A percentile compares a stretch with the other conserved stretches of the same genome.
Conservation (phyloP, 2,113 vertebrate genomes). For the Dipodomys spectabilis region DNA sequence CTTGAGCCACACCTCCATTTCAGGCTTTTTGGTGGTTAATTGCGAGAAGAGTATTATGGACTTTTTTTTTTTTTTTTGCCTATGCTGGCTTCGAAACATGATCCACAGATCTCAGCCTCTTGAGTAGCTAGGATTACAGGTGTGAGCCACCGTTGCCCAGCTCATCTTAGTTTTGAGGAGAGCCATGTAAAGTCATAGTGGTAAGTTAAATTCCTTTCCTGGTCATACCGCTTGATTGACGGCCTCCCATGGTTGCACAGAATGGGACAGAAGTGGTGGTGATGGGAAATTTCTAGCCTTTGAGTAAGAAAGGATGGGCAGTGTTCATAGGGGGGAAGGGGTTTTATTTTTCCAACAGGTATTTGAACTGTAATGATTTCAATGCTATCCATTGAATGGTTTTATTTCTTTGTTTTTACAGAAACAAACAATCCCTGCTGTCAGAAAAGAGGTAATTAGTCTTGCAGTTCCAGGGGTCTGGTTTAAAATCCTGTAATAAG, state of each 20-base stretch:
- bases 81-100: too few relatives aligned
- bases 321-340: background rate
- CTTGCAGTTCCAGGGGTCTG: background rate
- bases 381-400: slow-evolving; percentile 23
- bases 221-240: background rate
- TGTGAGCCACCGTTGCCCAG: background rate
- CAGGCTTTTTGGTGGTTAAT: too few relatives aligned
- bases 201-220: background rate
- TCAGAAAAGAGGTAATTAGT: slow-evolving; percentile 93
- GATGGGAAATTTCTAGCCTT: background rate
- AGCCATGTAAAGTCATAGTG: background rate
- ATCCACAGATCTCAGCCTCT: too few relatives aligned
- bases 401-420: slow-evolving; percentile 85
- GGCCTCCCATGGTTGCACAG: background rate
- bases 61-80: too few relatives aligned
- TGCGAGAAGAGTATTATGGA: too few relatives aligned
- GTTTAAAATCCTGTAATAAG: slow-evolving; percentile 24
- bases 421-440: slow-evolving; percentile 91
- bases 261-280: background rate
- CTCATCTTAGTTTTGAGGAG: background rate
- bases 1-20: too few relatives aligned
- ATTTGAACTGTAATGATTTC: slow-evolving; percentile 14
- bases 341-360: slow-evolving; percentile 37
- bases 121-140: too few relatives aligned
- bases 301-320: background rate